These are phyloP conservation scores for Porphyrio hochstetteri DNA, from an alignment of 2,113 vertebrate genomes.

Conservation along the genomic window DNA sequence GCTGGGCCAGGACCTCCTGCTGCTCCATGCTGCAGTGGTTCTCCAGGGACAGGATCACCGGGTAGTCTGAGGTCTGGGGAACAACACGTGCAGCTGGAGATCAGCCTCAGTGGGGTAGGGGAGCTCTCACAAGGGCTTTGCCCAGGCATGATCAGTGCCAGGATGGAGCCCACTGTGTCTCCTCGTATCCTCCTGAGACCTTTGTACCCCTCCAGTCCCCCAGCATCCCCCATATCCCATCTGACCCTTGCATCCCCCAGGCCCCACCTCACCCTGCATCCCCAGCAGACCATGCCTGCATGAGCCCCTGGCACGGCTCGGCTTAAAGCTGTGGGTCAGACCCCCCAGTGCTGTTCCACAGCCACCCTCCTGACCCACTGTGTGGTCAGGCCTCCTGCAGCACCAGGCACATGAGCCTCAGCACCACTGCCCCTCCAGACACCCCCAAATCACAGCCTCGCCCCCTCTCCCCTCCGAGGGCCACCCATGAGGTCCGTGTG, in stretches of 20 bases:
- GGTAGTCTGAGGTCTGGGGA: slow-evolving; percentile 84
- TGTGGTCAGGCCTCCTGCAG: neutral
- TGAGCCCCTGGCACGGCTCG: neutral
- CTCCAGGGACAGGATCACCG: slow-evolving; percentile 90
- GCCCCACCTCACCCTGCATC: neutral
- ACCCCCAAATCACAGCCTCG: neutral
- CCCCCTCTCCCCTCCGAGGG: neutral
- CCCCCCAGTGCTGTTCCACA: neutral
- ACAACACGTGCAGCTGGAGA: neutral
- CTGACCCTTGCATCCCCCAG: neutral
- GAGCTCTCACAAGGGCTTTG: neutral
- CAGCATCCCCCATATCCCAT: neutral
- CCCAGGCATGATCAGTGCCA: neutral
- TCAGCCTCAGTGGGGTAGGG: neutral
- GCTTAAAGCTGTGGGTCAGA: neutral
- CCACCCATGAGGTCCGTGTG: neutral
- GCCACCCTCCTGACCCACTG: rapidly evolving
- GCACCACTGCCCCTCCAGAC: neutral
- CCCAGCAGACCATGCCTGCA: neutral
- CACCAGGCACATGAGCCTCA: neutral
- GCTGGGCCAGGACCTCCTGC: slow-evolving; percentile 81
- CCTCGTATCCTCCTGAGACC: neutral
- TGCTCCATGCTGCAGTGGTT: slow-evolving; percentile 93
- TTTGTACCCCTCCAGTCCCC: neutral
- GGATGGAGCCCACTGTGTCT: neutral